These are phyloP conservation scores for Tubiluchus corallicola DNA, from an alignment of 2,888 invertebrate genomes.

Conservation along the genomic window DNA sequence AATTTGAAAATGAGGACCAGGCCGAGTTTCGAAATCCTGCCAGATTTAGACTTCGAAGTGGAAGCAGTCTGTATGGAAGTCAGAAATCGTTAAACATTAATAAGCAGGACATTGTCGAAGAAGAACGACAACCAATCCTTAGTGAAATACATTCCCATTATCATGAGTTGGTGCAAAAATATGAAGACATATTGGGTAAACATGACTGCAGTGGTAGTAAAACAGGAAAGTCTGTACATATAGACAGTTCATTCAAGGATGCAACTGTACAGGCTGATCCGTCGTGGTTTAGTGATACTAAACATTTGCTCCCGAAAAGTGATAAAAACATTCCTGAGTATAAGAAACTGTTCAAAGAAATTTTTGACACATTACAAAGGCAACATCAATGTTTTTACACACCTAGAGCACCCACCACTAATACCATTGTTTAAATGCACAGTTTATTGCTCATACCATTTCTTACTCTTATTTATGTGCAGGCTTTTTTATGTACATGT, in stretches of 20 bases:
- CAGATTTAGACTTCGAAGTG: neutral
- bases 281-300: too few species aligned
- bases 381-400: too few species aligned
- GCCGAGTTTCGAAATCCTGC: neutral
- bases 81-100: neutral
- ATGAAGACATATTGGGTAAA: neutral
- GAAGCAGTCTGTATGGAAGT: neutral
- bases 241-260: neutral
- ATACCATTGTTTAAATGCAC: too few species aligned
- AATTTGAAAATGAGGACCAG: neutral
- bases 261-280: neutral
- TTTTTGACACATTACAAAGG: conserved; percentile 23
- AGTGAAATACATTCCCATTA: conserved; percentile 1
- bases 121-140: neutral
- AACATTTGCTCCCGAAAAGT: neutral
- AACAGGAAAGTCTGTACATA: neutral
- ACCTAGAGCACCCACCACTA: too few species aligned
- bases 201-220: too few species aligned
- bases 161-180: neutral
- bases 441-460: too few species aligned
- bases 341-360: conserved; percentile 26
- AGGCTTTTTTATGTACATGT: too few species aligned
- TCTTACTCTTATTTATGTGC: too few species aligned
- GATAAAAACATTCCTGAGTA: conserved; percentile 21
- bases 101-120: neutral